Evolutionary conservation across 1,140 invertebrate species (phyloP).

Genomic region (Drosophila sp.): DNA sequence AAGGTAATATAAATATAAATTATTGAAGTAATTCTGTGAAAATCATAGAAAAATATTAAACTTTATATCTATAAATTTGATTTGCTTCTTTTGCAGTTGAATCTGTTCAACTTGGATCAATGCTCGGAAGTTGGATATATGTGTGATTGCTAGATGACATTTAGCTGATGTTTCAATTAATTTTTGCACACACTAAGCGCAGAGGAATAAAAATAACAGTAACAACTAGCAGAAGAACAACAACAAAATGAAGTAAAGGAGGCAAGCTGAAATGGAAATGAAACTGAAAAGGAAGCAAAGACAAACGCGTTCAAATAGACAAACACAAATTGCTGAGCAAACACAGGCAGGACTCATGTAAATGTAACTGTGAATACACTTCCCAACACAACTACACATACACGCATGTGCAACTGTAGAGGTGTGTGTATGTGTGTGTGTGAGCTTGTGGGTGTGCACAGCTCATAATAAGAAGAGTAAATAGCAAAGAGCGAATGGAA

Average conservation of each 20-base stretch:
- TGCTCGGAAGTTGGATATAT: constrained; percentile 20
- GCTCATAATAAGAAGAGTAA: constrained; percentile 76
- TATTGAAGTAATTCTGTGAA: too few species aligned
- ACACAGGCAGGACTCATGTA: constrained; percentile 54
- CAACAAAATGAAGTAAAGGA: constrained; percentile 17
- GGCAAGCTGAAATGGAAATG: constrained; percentile 18
- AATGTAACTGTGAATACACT: constrained; percentile 62
- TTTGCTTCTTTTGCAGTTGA: constrained; percentile 8
- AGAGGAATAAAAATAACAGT: constrained; percentile 4
- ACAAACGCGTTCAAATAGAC: constrained; percentile 45
- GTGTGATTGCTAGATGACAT: constrained; percentile 20
- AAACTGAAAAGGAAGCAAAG: constrained; percentile 43
- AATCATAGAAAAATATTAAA: too few species aligned
- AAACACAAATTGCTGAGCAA: constrained; percentile 62
- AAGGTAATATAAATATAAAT: too few species aligned
- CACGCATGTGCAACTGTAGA: constrained; percentile 34
- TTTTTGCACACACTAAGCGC: constrained; percentile 38
- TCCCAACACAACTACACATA: constrained; percentile 8
- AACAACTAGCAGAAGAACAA: constrained; percentile 8
- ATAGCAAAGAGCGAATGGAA: constrained; percentile 71
- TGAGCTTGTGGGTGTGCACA: constrained; percentile 36
- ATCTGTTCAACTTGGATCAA: constrained; percentile 1
- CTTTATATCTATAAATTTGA: background rate
- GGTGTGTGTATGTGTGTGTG: constrained; percentile 25
- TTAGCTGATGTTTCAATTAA: constrained; percentile 75